phyloP scores from a whole-genome alignment of 2,113 vertebrate genomes.

The Accipiter virgatus region DNA sequence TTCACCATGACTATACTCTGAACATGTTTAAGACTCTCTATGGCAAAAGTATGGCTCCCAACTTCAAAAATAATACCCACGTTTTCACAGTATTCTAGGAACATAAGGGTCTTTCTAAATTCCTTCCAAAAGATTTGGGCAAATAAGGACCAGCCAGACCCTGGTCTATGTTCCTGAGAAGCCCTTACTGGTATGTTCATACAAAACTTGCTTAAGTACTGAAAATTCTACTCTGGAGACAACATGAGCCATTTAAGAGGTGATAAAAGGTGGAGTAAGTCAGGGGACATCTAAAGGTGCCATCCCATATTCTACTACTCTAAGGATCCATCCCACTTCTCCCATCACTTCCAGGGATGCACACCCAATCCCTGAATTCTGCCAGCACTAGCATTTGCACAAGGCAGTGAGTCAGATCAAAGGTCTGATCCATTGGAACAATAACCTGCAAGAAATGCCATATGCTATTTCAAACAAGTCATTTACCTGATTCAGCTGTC shows the following conservation, averaged over 20 bases:
- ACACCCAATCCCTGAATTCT: not conserved
- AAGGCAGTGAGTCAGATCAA: not conserved
- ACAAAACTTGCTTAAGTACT: not conserved
- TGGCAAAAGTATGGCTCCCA: not conserved
- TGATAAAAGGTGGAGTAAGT: not conserved
- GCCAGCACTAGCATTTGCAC: not conserved
- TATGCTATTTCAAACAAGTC: not conserved
- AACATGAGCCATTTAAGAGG: not conserved
- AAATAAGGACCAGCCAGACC: not conserved
- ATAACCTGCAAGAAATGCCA: not conserved
- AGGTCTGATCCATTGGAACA: not conserved
- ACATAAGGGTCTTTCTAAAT: not conserved
- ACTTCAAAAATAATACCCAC: not conserved
- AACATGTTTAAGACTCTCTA: not conserved
- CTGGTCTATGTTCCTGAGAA: not conserved
- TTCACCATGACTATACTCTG: not conserved
- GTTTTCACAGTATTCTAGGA: not conserved
- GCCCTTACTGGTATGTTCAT: fast-evolving
- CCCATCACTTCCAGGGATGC: not conserved
- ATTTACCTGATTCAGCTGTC: not conserved
- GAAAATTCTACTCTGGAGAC: not conserved
- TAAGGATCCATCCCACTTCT: not conserved
- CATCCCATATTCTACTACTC: not conserved
- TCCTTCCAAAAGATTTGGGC: not conserved
- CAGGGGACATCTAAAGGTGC: not conserved